Percentiles rank a stretch among this genome's conserved stretches.
phyloP scores from a whole-genome alignment of 2,888 invertebrate species.

The Morpho helenor region DNA sequence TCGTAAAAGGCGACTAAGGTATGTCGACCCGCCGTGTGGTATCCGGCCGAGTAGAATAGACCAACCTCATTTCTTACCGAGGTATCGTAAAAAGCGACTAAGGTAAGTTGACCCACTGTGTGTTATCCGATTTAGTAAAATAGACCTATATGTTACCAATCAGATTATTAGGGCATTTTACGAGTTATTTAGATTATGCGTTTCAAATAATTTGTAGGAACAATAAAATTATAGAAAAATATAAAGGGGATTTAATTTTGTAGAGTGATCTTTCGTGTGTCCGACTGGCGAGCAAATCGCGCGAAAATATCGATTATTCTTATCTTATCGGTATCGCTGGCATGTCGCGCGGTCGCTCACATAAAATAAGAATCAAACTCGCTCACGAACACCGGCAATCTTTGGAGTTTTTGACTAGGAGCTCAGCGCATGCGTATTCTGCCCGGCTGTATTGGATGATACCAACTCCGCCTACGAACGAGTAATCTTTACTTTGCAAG shows the following conservation, averaged over 20 bases:
- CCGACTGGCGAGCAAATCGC: conserved; percentile 59
- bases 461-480: conserved; percentile 59
- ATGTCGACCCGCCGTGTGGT: too few relatives aligned
- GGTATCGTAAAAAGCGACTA: too few relatives aligned
- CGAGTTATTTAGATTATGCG: too few relatives aligned
- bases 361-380: conserved; percentile 52
- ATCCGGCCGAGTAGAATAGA: too few relatives aligned
- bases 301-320: conserved; percentile 63
- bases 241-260: conserved; percentile 21
- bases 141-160: too few relatives aligned
- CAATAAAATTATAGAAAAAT: too few relatives aligned
- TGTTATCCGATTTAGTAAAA: too few relatives aligned
- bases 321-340: conserved; percentile 46
- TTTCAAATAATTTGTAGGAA: not conserved
- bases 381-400: conserved; percentile 40
- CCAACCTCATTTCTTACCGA: too few relatives aligned
- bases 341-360: conserved; percentile 57
- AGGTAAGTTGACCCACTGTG: too few relatives aligned
- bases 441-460: conserved; percentile 53
- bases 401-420: conserved; percentile 8
- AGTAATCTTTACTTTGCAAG: conserved; percentile 46
- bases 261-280: conserved; percentile 68
- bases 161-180: too few relatives aligned
- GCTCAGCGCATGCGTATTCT: conserved; percentile 57
- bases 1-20: too few relatives aligned